Conservation (phyloP, 2,888 invertebrate genomes). For the Helobdella robusta region DNA sequence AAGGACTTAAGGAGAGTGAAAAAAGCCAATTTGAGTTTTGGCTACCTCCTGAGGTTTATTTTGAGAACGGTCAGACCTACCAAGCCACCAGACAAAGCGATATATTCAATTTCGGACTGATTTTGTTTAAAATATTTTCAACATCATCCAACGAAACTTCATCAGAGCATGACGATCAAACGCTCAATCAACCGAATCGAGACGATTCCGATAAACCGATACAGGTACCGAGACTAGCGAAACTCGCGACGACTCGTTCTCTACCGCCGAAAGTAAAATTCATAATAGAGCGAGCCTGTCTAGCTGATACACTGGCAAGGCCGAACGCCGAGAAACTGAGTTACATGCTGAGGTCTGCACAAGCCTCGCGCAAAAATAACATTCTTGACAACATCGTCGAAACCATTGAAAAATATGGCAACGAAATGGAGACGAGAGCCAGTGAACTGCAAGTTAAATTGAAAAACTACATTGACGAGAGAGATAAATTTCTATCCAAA, state of each 20-base stretch:
- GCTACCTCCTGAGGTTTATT: slow-evolving; percentile 38
- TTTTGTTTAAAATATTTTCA: slow-evolving; percentile 41
- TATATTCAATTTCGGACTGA: slow-evolving; percentile 39
- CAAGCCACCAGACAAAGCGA: slow-evolving; percentile 36
- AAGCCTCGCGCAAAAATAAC: neutral
- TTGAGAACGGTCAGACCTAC: slow-evolving; percentile 34
- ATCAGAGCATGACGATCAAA: neutral
- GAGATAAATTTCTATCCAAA: neutral
- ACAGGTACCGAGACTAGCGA: neutral
- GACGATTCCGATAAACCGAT: neutral
- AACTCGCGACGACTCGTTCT: neutral
- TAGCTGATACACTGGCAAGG: neutral
- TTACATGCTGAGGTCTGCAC: neutral
- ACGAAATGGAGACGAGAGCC: neutral
- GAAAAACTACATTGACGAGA: neutral
- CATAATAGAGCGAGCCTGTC: neutral
- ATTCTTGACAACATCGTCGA: slow-evolving; percentile 2
- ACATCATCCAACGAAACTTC: neutral
- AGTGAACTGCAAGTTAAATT: neutral
- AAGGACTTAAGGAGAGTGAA: neutral
- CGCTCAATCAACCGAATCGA: neutral
- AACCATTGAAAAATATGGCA: neutral
- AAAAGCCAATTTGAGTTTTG: slow-evolving; percentile 22
- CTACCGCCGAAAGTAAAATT: neutral
- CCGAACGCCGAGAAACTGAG: neutral